phyloP scores from a whole-genome alignment of 2,113 vertebrate species.

The Campylomormyrus numenius region DNA sequence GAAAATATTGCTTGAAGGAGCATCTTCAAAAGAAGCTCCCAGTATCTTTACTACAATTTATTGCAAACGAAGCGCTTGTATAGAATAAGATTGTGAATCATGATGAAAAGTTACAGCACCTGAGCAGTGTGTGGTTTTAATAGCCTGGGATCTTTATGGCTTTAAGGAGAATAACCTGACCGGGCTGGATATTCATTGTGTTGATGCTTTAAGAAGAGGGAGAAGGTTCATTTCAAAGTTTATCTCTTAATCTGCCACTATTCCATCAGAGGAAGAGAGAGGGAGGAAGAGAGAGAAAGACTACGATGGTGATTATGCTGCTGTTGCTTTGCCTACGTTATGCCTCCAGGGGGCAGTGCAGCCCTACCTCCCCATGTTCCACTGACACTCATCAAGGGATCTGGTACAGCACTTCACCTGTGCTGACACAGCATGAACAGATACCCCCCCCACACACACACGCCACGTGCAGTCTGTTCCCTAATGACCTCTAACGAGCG shows the following conservation, averaged over 20 bases:
- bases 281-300: not conserved
- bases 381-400: not conserved
- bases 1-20: not conserved
- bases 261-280: not conserved
- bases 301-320: not conserved
- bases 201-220: not conserved
- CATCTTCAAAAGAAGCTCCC: not conserved
- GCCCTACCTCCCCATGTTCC: not conserved
- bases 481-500: constrained; percentile 7
- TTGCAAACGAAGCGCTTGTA: not conserved
- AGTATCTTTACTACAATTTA: not conserved
- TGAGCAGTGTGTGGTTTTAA: not conserved
- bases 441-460: not conserved
- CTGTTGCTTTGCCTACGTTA: not conserved
- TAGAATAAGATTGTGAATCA: not conserved
- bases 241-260: not conserved
- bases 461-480: not conserved
- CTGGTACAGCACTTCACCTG: constrained; percentile 5
- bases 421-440: not conserved
- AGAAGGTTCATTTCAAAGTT: not conserved
- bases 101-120: not conserved
- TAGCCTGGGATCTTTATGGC: not conserved
- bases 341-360: not conserved
- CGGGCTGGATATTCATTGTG: not conserved
- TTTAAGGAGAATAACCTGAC: not conserved